Base-by-base conservation (phyloP, 2,797 vertebrate species). In the Staurois parvus region DNA sequence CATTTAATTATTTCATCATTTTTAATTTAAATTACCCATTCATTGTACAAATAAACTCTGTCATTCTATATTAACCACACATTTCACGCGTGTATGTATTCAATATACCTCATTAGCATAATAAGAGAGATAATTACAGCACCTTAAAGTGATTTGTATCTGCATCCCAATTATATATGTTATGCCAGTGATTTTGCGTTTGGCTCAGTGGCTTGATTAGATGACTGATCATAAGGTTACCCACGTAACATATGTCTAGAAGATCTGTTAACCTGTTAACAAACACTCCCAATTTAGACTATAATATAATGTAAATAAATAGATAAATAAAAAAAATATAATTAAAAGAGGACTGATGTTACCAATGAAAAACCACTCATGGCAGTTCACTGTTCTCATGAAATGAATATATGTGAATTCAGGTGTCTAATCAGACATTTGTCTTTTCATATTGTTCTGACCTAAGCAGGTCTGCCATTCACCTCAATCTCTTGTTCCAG, bases 201-300 rank as follows among this genome's bases (percentile, higher is more conserved):
- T 76, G 67, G 62, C 29, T 66, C 37, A 83, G 42, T 75, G 68
- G 56, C 28, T 83, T 64, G 70, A 76, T 68, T 76, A 76, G 37
- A 62, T 83, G 81, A 32, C 64, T n/a, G 70, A 76, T 67, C 73
- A 56, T 68, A 76, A 83, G 73, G 72, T 74, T 76, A 67, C 45
- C 77, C 30, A 80, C 67, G 13, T 45, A 69, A 70, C 77, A 70
- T 79, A 70, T 70, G 78, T 68, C 77, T 69, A 26, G 34, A 64
- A 40, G 77, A 45, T 42, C 40, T 68, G 19, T 70, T 68, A 80
- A 52, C 67, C 78, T 80, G 12, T 70, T 80, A 37, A 48, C 52
- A 80, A 79, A 80, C 67, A 72, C 30, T 12, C 28, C 13, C 28
- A n/a, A 80, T 70, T 72, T 70, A 68, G 66, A 52, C 24, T 24